Conservation (phyloP, 2,888 invertebrate species). For the Dryocosmus kuriphilus region DNA sequence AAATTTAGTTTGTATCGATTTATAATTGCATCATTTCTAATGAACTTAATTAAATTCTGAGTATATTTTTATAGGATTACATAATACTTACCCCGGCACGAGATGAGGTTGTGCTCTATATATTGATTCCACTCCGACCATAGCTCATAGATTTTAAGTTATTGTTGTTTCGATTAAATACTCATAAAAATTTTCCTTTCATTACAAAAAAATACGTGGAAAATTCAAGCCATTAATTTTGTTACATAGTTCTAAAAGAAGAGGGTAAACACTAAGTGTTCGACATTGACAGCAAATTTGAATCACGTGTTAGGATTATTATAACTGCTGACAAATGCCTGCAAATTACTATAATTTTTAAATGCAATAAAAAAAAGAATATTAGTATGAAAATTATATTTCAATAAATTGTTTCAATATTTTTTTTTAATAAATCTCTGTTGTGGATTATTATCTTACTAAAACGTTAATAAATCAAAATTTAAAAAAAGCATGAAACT, state of each 20-base stretch:
- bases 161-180: background rate
- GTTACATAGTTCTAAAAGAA: background rate
- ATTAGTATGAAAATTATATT: too few species aligned
- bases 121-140: constrained; percentile 51
- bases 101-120: constrained; percentile 46
- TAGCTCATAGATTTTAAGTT: constrained; percentile 25
- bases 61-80: background rate
- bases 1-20: background rate
- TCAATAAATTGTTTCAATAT: too few species aligned
- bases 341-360: background rate
- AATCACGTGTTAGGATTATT: background rate
- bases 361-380: too few species aligned
- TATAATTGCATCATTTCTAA: background rate
- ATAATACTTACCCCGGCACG: constrained; percentile 48
- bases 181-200: background rate
- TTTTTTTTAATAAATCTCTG: too few species aligned
- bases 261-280: background rate
- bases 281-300: background rate
- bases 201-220: background rate
- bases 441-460: too few species aligned
- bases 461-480: too few species aligned
- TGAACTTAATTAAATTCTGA: constrained; percentile 27
- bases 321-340: background rate
- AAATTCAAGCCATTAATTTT: background rate
- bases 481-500: too few species aligned